Conservation (phyloP, 1,140 invertebrate species). For the Neelides sp. region DNA sequence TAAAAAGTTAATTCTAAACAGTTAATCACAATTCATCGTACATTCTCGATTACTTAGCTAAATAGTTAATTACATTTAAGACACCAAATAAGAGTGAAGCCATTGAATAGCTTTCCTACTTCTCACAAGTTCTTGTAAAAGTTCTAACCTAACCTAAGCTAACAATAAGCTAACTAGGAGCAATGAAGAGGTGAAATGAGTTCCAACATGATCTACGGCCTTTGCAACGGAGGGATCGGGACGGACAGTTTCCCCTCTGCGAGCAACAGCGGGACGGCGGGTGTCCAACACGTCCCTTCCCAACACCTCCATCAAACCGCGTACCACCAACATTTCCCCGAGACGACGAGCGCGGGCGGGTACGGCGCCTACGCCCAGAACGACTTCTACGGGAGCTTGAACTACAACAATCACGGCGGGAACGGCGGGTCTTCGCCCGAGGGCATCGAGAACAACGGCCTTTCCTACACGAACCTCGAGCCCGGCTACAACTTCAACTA, state of each 20-base stretch:
- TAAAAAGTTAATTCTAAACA: no score
- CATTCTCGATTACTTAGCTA: no score
- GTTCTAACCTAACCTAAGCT: no score
- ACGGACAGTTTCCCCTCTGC: not conserved
- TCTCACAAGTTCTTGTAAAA: no score
- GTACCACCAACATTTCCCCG: not conserved
- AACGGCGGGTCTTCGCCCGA: constrained; percentile 4
- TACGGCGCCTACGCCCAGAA: constrained; percentile 6
- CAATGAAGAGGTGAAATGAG: no score
- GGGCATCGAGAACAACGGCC: constrained; percentile 10
- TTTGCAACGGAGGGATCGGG: constrained; percentile 25
- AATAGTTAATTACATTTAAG: no score
- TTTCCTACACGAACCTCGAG: constrained; percentile 11
- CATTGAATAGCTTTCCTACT: no score
- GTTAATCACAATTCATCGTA: no score
- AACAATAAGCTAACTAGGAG: no score
- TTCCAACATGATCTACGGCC: constrained; percentile 28
- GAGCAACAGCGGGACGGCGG: not conserved
- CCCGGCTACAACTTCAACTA: constrained; percentile 4
- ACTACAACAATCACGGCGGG: not conserved
- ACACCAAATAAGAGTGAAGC: no score
- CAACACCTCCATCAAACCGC: constrained; percentile 4
- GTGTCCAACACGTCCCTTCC: not conserved
- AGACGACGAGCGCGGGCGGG: not conserved
- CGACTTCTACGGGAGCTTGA: not conserved